A percentile compares a stretch with the other conserved stretches of the same genome.
These are phyloP conservation scores for Campylomormyrus numenius DNA, from an alignment of 2,113 vertebrate genomes.

Conservation along the genomic window DNA sequence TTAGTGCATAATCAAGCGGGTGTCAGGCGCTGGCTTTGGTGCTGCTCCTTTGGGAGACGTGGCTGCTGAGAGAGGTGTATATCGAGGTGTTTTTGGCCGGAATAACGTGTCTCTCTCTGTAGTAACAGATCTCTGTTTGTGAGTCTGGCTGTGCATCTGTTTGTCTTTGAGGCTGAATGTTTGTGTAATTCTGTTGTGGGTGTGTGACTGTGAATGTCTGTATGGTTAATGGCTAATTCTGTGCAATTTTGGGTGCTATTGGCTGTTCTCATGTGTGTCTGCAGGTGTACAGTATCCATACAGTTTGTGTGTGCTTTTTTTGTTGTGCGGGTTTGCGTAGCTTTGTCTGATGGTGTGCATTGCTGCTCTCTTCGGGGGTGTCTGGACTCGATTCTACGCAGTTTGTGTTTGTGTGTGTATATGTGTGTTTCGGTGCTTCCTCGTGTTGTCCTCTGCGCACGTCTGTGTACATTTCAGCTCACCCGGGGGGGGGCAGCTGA, in stretches of 20 bases:
- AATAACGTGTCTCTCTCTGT: neutral
- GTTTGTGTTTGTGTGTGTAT: neutral
- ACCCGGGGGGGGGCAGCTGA: neutral
- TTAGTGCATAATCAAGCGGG: neutral
- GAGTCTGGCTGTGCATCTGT: neutral
- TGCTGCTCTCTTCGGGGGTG: neutral
- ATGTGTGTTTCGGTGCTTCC: neutral
- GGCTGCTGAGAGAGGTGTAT: neutral
- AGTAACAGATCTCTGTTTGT: neutral
- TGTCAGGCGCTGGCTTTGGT: neutral
- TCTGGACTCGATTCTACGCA: neutral
- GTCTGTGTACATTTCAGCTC: neutral
- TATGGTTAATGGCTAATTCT: neutral
- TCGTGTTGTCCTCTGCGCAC: neutral
- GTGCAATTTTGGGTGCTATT: neutral
- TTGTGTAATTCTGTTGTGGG: neutral
- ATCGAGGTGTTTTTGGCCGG: neutral
- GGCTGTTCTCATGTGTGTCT: neutral
- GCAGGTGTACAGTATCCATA: neutral
- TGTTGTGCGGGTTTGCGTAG: neutral
- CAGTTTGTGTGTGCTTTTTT: neutral
- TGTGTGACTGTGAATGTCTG: neutral
- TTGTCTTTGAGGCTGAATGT: neutral
- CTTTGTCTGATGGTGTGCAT: neutral
- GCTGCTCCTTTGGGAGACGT: neutral